These are phyloP conservation scores for Pleuronectes platessa DNA, from an alignment of 2,113 vertebrate genomes.

Conservation along the genomic window DNA sequence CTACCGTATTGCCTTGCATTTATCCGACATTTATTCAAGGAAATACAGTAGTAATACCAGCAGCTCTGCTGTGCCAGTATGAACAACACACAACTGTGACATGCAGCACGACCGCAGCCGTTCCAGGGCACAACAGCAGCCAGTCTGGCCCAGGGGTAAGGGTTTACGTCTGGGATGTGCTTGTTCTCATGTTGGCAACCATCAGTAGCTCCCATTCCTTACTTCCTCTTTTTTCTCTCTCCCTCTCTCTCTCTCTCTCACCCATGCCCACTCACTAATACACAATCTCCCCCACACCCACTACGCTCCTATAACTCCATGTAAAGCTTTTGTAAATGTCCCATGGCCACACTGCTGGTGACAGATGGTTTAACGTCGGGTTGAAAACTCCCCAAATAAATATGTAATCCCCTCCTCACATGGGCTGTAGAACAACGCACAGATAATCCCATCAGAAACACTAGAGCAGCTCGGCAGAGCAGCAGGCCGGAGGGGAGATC, in stretches of 20 bases:
- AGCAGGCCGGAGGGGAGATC: slow-evolving; percentile 18
- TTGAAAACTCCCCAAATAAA: slow-evolving; percentile 76
- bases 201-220: neutral
- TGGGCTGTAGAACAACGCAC: slow-evolving; percentile 53
- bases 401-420: slow-evolving; percentile 80
- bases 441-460: slow-evolving; percentile 69
- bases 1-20: too few species aligned
- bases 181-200: neutral
- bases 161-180: neutral
- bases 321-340: slow-evolving; percentile 55
- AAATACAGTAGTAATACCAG: too few species aligned
- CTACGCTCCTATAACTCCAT: slow-evolving; percentile 14
- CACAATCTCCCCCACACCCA: slow-evolving; percentile 19
- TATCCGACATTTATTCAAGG: too few species aligned
- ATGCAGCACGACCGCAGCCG: too few species aligned
- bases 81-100: too few species aligned
- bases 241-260: neutral
- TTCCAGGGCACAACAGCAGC: too few species aligned
- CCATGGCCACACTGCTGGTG: slow-evolving; percentile 34
- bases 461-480: slow-evolving; percentile 21
- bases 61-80: too few species aligned
- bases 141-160: too few species aligned
- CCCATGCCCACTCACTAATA: slow-evolving; percentile 1
- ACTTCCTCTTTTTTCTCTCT: neutral
- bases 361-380: slow-evolving; percentile 77